Base-by-base conservation (phyloP, 2,797 vertebrate species). In the Anguilla obscura region DNA sequence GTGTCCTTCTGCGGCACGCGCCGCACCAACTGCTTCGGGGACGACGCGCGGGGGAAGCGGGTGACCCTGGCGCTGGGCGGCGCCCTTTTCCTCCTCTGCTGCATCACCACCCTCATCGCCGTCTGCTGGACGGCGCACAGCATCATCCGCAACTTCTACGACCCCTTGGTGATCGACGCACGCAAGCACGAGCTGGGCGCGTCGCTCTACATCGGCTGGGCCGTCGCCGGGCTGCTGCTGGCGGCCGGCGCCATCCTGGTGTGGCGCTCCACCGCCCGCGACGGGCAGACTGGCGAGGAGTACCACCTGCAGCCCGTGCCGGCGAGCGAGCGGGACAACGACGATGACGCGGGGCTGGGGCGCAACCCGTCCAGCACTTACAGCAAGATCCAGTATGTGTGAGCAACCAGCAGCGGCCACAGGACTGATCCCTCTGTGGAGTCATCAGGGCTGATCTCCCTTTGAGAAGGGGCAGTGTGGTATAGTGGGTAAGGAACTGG, bases 301-400 rank as follows among this genome's bases (percentile, higher is more conserved):
- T 33, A 76, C 7, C 71, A 71, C 2, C 2, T 24, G 2, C 52
- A 84, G 7, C 21, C 71, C 5, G 4, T 33, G 27, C 3, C 86
- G 0, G 45, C 40, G 69, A 2, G 24, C 0, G 63, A 85, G 58
- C 9, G 87, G 12, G 90, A 84, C n/a, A 4, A 30, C 12, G 66
- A 27, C 0, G 84, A 71, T 1, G 92, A 85, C 0, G 60, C 90
- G 54, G 8, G 74, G 50, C 1, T 36, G 1, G 66, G 84, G 0
- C 93, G 90, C 87, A 93, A 90, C 1, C 84, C 93, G 0, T 96
- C 95, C 18, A 95, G 94, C 66, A 88, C 90, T 6, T 93, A 96
- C 85, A 93, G 94, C 84, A 93, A 91, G 91, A 96, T 94, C 54
- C 95, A 96, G 91, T 97, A 97, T 1, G 95, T 98, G 83, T 97